phyloP scores from a whole-genome alignment of 2,888 invertebrate genomes.

The Syrphus vitripennis region DNA sequence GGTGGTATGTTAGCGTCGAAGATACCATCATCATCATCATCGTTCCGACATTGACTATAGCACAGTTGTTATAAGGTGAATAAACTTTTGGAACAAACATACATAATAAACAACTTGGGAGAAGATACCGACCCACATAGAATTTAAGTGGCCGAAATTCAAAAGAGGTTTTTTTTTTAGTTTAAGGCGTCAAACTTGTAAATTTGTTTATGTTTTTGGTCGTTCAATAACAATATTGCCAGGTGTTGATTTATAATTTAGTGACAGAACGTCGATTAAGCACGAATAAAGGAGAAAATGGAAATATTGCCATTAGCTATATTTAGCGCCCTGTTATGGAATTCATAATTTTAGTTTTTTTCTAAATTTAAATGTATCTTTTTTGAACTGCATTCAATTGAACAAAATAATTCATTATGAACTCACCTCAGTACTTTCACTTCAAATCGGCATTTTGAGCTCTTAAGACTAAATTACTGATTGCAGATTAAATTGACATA shows the following conservation, averaged over 20 bases:
- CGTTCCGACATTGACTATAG: neutral
- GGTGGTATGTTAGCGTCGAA: neutral
- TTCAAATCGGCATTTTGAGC: too few species aligned
- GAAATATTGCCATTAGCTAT: neutral
- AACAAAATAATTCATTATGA: too few species aligned
- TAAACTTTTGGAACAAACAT: slow-evolving; percentile 4
- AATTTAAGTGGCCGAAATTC: slow-evolving; percentile 35
- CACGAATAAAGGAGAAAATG: neutral
- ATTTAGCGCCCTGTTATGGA: too few species aligned
- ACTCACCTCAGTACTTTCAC: too few species aligned
- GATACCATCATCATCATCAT: neutral
- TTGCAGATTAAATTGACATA: too few species aligned
- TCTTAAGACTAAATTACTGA: too few species aligned
- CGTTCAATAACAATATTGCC: neutral
- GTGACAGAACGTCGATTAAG: neutral
- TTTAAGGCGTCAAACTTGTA: slow-evolving; percentile 15
- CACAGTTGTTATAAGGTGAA: slow-evolving; percentile 35
- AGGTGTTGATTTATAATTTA: neutral
- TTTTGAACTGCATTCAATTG: too few species aligned
- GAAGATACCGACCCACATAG: slow-evolving; percentile 28
- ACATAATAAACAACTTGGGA: neutral
- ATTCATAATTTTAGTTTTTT: neutral
- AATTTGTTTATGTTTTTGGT: neutral
- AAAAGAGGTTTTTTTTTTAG: slow-evolving; percentile 25
- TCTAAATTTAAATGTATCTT: neutral